Conservation (phyloP, 1,140 invertebrate genomes). For the Ctenoplectra terminalis region DNA sequence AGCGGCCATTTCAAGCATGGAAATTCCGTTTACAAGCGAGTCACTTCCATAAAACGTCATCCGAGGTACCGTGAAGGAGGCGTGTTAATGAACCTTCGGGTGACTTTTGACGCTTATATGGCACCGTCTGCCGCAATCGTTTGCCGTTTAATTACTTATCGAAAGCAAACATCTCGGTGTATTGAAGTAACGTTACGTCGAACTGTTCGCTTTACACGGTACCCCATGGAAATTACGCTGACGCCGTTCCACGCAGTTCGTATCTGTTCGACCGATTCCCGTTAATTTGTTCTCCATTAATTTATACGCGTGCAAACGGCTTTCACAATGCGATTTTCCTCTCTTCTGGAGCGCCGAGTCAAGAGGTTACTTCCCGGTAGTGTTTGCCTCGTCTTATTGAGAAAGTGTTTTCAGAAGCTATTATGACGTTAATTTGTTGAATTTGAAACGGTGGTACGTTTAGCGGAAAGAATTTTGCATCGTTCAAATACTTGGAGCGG, state of each 20-base stretch:
- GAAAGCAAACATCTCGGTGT: slow-evolving; percentile 8
- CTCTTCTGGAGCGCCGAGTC: neutral
- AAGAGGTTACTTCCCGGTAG: neutral
- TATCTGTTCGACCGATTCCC: slow-evolving; percentile 1
- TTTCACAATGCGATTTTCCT: neutral
- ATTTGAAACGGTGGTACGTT: too few relatives aligned
- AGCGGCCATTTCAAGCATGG: neutral
- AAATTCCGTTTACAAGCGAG: slow-evolving; percentile 50
- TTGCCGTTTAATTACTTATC: slow-evolving; percentile 40
- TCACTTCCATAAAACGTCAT: slow-evolving; percentile 13
- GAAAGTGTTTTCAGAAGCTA: neutral
- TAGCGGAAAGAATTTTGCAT: too few relatives aligned
- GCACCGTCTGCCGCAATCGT: slow-evolving; percentile 6
- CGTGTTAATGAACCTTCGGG: slow-evolving; percentile 47
- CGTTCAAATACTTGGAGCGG: too few relatives aligned
- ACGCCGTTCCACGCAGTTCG: neutral
- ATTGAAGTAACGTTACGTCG: slow-evolving; percentile 33
- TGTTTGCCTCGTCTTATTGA: neutral
- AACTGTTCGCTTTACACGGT: neutral
- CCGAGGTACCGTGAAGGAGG: slow-evolving; percentile 5
- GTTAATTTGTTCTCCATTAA: slow-evolving; percentile 15
- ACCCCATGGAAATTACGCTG: neutral
- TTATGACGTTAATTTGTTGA: neutral
- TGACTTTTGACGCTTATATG: slow-evolving; percentile 5
- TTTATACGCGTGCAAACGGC: neutral